Evolutionary conservation across 2,113 vertebrate species (phyloP).

Genomic region (Austrofundulus limnaeus): DNA sequence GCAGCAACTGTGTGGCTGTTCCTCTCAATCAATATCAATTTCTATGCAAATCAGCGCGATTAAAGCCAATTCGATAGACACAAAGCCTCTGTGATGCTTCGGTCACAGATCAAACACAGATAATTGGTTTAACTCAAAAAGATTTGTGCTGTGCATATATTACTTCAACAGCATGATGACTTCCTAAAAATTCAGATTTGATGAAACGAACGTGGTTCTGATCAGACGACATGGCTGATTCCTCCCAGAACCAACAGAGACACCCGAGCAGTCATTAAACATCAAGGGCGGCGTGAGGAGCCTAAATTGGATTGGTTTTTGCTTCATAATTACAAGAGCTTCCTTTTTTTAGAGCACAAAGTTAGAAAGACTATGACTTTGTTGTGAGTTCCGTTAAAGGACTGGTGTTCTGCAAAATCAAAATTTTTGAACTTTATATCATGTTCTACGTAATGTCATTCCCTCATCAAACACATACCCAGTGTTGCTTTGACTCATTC

Average conservation of each 20-base stretch:
- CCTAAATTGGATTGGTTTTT: slow-evolving; percentile 38
- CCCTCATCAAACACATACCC: too few species aligned
- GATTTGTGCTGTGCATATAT: slow-evolving; percentile 28
- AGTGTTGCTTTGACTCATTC: too few species aligned
- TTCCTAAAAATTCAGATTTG: not conserved
- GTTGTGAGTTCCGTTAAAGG: too few species aligned
- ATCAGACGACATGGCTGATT: slow-evolving; percentile 6
- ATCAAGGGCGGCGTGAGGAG: not conserved
- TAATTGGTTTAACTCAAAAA: slow-evolving; percentile 40
- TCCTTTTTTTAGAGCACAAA: slow-evolving; percentile 20
- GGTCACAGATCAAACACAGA: slow-evolving; percentile 44
- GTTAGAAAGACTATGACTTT: slow-evolving; percentile 33
- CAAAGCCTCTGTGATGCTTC: slow-evolving; percentile 18
- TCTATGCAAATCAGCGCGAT: slow-evolving; percentile 64
- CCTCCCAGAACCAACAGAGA: slow-evolving; percentile 12
- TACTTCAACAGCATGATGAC: slow-evolving; percentile 2
- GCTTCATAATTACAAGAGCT: slow-evolving; percentile 19
- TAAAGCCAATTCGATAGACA: slow-evolving; percentile 59
- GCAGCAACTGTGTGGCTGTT: slow-evolving; percentile 8
- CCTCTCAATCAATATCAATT: slow-evolving; percentile 58
- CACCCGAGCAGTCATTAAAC: slow-evolving; percentile 18
- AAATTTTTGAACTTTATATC: too few species aligned
- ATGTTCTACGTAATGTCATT: too few species aligned
- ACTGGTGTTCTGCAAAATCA: too few species aligned
- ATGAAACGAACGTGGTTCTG: slow-evolving; percentile 14